Base-by-base conservation (phyloP, 2,797 vertebrate species). In the Ctenopoma kingsleyae region DNA sequence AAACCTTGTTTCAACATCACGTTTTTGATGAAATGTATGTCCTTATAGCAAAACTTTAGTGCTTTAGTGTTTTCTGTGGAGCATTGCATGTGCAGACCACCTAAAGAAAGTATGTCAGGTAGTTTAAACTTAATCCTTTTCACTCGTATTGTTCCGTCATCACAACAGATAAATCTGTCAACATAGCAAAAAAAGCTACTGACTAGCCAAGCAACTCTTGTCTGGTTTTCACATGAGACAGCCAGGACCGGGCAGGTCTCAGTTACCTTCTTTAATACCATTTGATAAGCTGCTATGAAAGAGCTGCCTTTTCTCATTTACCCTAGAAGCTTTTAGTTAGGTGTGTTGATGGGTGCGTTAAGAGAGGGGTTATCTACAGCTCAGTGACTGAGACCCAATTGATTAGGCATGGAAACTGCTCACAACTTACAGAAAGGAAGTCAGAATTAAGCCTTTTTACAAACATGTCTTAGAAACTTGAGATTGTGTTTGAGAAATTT, bases 231-330 rank as follows among this genome's bases (percentile, higher is more conserved):
- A 58, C 74, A 67, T 70, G 49, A 87, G 67, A 73, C 71, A 40
- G 76, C 87, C 88, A 88, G 82, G 86, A 91, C 78, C 30, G 62
- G 80, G 84, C 87, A 90, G 80, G 81, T 86, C 89, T 85, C 52
- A 44, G 67, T 88, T 83, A 63, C 74, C 57, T 63, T 44, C 76
- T 89, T 78, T 89, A 90, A 87, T 89, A 82, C 87, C 70, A 62
- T 87, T 91, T 92, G 89, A 92, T 92, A 88, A 93, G 90, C 88
- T 80, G 82, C 87, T 88, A 85, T 92, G 90, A 93, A 91, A 89
- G 90, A 78, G 63, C 63, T 81, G 69, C 76, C 50, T 89, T 78
- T 85, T 84, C 64, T 78, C 80, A 74, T 78, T 84, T 87, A 60
- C 71, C 78, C 50, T 51, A 36, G 63, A 73, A 74, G 82, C 84